phyloP scores from a whole-genome alignment of 2,888 invertebrate species.

The Chesias legatella region DNA sequence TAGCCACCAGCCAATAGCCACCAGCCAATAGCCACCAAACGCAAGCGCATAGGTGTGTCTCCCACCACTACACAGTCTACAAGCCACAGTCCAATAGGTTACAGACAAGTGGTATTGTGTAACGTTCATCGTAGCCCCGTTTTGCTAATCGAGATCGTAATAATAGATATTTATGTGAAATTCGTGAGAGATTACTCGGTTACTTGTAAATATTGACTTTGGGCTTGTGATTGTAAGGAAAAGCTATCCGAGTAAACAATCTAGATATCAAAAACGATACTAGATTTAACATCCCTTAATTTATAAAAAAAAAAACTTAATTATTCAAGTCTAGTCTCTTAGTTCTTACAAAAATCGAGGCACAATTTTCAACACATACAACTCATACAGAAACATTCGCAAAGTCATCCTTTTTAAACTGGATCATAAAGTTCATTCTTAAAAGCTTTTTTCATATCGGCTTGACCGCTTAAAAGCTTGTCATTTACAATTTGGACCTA shows the following conservation, averaged over 20 bases:
- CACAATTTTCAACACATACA: too few species aligned
- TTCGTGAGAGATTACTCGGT: constrained; percentile 21
- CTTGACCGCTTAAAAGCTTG: constrained; percentile 26
- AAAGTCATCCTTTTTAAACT: constrained; percentile 27
- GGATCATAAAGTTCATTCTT: not conserved
- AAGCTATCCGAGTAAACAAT: too few species aligned
- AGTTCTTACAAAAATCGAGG: too few species aligned
- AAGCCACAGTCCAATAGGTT: constrained; percentile 39
- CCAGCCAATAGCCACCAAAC: constrained; percentile 13
- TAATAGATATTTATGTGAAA: constrained; percentile 19
- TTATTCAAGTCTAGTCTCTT: too few species aligned
- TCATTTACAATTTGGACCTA: constrained; percentile 24
- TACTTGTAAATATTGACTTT: constrained; percentile 12
- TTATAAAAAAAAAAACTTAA: too few species aligned
- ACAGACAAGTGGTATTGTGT: constrained; percentile 43
- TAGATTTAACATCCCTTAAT: too few species aligned
- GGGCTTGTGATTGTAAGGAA: not conserved
- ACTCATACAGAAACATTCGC: too few species aligned
- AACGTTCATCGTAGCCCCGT: constrained; percentile 20
- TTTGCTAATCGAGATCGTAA: constrained; percentile 22
- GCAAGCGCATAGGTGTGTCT: too few species aligned
- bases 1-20: constrained; percentile 12
- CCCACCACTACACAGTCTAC: too few species aligned
- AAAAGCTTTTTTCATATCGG: constrained; percentile 5
- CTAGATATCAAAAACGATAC: too few species aligned